These are phyloP conservation scores for Eulemur coronatus DNA, from an alignment of 2,797 vertebrate genomes.

Conservation along the genomic window DNA sequence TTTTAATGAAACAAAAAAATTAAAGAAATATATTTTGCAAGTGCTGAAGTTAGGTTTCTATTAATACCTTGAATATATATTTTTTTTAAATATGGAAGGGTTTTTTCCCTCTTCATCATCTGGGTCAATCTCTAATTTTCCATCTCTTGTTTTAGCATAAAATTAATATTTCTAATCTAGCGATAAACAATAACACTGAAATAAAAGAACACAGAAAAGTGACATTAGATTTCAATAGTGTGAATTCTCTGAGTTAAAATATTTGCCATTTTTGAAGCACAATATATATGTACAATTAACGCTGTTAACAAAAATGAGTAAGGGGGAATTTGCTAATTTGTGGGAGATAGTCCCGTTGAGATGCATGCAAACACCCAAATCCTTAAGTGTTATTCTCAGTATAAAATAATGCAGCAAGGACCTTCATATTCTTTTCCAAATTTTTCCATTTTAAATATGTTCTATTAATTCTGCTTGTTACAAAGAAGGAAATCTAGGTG, in stretches of 20 bases:
- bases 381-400: fast-evolving
- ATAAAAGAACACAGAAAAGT: neutral
- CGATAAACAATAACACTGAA: neutral
- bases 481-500: fast-evolving
- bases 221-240: neutral
- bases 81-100: neutral
- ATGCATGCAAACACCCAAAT: fast-evolving
- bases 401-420: neutral
- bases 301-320: neutral
- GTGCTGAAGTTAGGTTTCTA: neutral
- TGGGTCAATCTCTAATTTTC: neutral
- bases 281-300: neutral
- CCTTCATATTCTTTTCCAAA: no score
- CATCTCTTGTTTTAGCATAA: neutral
- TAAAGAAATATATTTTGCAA: neutral
- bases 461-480: neutral
- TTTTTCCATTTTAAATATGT: neutral
- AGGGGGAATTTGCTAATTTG: neutral
- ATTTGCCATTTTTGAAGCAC: neutral
- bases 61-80: neutral
- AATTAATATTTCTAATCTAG: neutral
- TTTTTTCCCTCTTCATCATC: neutral
- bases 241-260: neutral
- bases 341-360: fast-evolving
- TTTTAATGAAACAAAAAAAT: neutral